Conservation (phyloP, 2,888 invertebrate species). For the Thalpophila matura region DNA sequence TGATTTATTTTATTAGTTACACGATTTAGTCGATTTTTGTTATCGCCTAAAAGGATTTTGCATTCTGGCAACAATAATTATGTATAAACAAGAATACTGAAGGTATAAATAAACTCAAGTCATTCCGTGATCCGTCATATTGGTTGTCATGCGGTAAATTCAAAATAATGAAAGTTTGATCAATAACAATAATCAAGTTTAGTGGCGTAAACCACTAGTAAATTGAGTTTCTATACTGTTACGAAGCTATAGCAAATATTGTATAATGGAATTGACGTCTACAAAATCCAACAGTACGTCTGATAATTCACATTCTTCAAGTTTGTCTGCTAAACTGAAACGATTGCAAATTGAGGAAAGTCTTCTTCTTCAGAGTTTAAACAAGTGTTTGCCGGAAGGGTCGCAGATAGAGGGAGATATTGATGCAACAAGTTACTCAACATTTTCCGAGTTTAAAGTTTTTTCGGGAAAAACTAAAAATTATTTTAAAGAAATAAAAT, state of each 20-base stretch:
- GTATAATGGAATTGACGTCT: conserved; percentile 35
- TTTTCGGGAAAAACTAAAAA: conserved; percentile 67
- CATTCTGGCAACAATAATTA: conserved; percentile 7
- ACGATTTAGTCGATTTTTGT: background rate
- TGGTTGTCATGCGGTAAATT: conserved; percentile 44
- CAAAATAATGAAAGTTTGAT: conserved; percentile 52
- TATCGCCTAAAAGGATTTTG: background rate
- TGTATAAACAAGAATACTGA: too few relatives aligned
- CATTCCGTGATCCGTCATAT: too few relatives aligned
- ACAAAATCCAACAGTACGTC: conserved; percentile 27
- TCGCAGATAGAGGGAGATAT: conserved; percentile 10
- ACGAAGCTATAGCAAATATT: background rate
- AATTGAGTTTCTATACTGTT: background rate
- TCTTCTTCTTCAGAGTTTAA: conserved; percentile 68
- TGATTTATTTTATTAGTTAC: background rate
- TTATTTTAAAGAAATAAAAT: conserved; percentile 69
- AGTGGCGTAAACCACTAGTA: too few relatives aligned
- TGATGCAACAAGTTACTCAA: conserved; percentile 12
- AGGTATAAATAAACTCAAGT: too few relatives aligned
- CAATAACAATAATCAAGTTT: conserved; percentile 36
- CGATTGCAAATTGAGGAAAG: conserved; percentile 84
- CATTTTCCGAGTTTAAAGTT: conserved; percentile 62
- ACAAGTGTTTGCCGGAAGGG: conserved; percentile 29
- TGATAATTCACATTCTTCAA: conserved; percentile 34
- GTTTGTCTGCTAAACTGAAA: conserved; percentile 73